Percentiles rank a stretch among this genome's conserved stretches.
These are phyloP conservation scores for Salvelinus namaycush DNA, from an alignment of 2,113 vertebrate genomes.

Conservation along the genomic window DNA sequence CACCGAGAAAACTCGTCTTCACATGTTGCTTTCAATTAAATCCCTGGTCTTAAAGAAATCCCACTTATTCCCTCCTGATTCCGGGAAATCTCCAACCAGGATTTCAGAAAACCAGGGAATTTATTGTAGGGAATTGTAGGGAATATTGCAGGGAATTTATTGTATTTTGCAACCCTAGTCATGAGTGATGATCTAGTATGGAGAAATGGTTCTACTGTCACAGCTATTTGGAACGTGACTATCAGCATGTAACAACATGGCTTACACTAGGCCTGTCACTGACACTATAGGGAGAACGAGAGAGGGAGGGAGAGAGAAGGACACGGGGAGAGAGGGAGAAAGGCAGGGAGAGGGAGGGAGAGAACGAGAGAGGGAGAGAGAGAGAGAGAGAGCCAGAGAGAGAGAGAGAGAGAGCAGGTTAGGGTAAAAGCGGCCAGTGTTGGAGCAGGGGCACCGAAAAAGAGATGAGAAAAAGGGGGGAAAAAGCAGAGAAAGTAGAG, in stretches of 20 bases:
- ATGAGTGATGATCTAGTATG: background rate
- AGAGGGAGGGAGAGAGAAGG: background rate
- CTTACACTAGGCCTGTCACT: background rate
- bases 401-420: constrained; percentile 7
- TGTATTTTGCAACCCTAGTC: background rate
- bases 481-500: background rate
- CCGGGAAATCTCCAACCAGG: too few relatives aligned
- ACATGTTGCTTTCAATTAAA: too few relatives aligned
- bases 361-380: background rate
- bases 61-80: too few relatives aligned
- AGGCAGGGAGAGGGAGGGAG: constrained; percentile 6
- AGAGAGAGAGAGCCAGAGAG: background rate
- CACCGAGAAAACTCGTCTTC: too few relatives aligned
- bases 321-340: background rate
- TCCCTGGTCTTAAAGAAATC: too few relatives aligned
- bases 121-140: too few relatives aligned
- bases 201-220: constrained; percentile 2
- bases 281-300: background rate
- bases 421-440: constrained; percentile 59
- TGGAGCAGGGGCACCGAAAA: constrained; percentile 29
- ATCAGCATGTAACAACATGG: constrained; percentile 21
- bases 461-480: background rate
- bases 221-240: constrained; percentile 20
- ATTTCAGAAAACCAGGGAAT: too few relatives aligned
- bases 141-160: too few relatives aligned